Evolutionary conservation across 2,797 vertebrate genomes (phyloP), one percentile per base, ranked within the genome.

Genomic region (Anomalospiza imberbis): DNA sequence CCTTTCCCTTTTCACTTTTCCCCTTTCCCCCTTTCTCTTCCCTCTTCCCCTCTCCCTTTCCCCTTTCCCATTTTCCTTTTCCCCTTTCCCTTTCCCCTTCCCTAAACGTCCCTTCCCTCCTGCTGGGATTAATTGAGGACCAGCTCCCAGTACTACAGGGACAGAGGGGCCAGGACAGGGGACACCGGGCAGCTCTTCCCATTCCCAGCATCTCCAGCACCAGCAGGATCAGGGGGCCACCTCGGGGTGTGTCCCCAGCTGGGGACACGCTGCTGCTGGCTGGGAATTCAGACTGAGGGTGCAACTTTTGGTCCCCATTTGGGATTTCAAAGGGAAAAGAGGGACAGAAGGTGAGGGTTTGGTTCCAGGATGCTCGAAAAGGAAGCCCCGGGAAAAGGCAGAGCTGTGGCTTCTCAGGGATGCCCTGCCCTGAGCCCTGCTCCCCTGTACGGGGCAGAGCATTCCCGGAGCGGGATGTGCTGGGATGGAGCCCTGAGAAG

Each of bases 301-400:
- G 2, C 71, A 32, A 44, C 54, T n/a, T 60, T 45, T 3, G 14
- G n/a, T 31, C 62, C 13, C 19, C 29, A 2, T 25, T 53, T 31
- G 16, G 42, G 70, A 38, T 78, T 50, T 24, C 7, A 21, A 15
- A 51, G 36, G 66, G 47, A 40, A 44, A 82, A 89, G 16, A 0
- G 8, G 51, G 10, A 45, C n/a, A 8, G 18, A 40, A 12, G 2
- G 4, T 0, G 0, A 3, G 3, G n/a, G 8, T 9, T 9, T 10
- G 81, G 13, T 48, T 66, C 31, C 44, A 4, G 62, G 57, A 42
- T 15, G 57, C 72, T 74, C 3, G 54, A 9, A 73, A 42, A n/a
- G 58, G 34, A 36, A 73, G 2, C 53, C 31, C 26, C 5, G 28
- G 31, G 63, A 28, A 60, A 44, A 81, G 44, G 44, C 53, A 53